phyloP scores from a whole-genome alignment of 1,140 invertebrate species.

The Penaeus japonicus region DNA sequence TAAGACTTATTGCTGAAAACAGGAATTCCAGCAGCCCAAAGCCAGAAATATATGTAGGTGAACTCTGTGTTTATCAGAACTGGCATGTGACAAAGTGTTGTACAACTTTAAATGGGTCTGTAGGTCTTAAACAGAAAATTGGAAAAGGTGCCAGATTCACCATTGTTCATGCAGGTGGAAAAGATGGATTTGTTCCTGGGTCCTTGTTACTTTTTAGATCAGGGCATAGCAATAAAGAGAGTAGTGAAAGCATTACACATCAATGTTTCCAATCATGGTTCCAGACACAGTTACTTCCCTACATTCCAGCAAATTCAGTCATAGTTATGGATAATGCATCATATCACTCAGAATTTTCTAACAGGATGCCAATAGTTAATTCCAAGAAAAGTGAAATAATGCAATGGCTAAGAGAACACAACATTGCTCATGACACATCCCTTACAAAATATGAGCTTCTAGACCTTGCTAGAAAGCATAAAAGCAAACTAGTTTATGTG shows the following conservation, averaged over 20 bases:
- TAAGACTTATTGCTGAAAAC: constrained; percentile 2
- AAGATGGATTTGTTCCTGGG: constrained; percentile 53
- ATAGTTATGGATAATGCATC: constrained; percentile 64
- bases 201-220: constrained; percentile 44
- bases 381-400: background rate
- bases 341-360: constrained; percentile 62
- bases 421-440: too few species aligned
- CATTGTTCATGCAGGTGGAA: constrained; percentile 44
- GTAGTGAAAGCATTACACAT: constrained; percentile 54
- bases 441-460: too few species aligned
- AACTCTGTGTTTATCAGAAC: constrained; percentile 3
- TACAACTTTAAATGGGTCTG: background rate
- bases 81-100: background rate
- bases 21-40: background rate
- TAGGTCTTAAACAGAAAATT: background rate
- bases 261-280: constrained; percentile 56
- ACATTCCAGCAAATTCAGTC: constrained; percentile 60
- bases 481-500: too few species aligned
- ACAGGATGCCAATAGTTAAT: background rate
- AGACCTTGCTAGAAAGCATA: too few species aligned
- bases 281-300: constrained; percentile 60
- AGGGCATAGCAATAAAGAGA: constrained; percentile 42
- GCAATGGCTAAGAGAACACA: too few species aligned
- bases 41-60: constrained; percentile 33
- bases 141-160: constrained; percentile 16